Evolutionary conservation across 2,888 invertebrate genomes (phyloP).

Genomic region (Imbricaverruca yamaguchii): DNA sequence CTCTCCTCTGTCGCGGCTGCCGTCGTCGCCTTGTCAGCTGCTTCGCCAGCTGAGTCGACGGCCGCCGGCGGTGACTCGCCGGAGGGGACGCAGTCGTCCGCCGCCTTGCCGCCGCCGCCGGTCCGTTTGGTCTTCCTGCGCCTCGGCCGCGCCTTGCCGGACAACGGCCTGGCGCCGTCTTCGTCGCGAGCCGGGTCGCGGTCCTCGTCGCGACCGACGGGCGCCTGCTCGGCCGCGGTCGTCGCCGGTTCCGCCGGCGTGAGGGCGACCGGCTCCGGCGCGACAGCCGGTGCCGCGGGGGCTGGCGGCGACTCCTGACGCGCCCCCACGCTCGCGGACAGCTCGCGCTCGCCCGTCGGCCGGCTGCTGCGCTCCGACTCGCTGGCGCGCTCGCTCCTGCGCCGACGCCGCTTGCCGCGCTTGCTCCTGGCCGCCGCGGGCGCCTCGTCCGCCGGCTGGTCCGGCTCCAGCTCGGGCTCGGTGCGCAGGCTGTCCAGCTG

Average conservation of each 20-base stretch:
- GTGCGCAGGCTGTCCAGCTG: slow-evolving; percentile 9
- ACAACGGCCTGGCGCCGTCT: too few species aligned
- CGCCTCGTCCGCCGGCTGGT: background rate
- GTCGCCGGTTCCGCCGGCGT: background rate
- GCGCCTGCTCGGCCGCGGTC: too few species aligned
- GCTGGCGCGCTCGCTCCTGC: background rate
- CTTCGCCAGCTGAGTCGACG: too few species aligned
- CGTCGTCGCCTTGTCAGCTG: too few species aligned
- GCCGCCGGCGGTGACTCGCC: background rate
- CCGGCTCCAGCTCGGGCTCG: slow-evolving; percentile 5
- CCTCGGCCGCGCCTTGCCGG: background rate
- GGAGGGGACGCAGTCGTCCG: background rate
- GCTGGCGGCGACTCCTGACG: background rate
- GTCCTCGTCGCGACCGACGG: too few species aligned
- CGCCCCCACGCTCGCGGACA: background rate
- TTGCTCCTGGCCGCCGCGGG: background rate
- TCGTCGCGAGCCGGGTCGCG: too few species aligned
- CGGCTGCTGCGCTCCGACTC: background rate
- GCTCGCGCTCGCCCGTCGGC: too few species aligned
- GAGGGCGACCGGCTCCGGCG: background rate
- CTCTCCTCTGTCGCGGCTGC: too few species aligned
- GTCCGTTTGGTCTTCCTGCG: background rate
- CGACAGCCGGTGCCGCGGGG: background rate
- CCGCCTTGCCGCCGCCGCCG: background rate
- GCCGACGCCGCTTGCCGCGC: background rate